Evolutionary conservation across 2,888 invertebrate species (phyloP).

Genomic region (Rhynchonema sp.): DNA sequence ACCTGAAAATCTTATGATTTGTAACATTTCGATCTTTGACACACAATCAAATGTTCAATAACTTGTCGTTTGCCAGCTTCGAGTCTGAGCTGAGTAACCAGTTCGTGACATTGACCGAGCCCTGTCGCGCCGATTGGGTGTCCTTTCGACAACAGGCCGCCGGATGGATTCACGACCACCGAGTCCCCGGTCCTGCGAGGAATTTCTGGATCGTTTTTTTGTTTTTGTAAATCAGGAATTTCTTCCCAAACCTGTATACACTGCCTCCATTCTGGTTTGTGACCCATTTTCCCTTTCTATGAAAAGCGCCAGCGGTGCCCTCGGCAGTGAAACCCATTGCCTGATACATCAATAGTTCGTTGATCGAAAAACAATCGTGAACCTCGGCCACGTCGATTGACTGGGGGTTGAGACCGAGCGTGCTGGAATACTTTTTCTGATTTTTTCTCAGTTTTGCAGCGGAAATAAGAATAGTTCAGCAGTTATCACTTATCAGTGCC

Average conservation of each 20-base stretch:
- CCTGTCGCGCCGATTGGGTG: slow-evolving; percentile 83
- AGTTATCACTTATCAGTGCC: too few relatives aligned
- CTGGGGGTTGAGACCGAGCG: not conserved
- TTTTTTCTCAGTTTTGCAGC: too few relatives aligned
- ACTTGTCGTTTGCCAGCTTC: slow-evolving; percentile 19
- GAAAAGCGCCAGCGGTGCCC: slow-evolving; percentile 17
- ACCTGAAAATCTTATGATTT: not conserved
- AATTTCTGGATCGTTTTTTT: too few relatives aligned
- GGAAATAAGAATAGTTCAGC: slow-evolving; percentile 83
- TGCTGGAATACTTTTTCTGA: too few relatives aligned
- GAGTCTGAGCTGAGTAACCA: slow-evolving; percentile 63
- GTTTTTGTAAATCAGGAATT: too few relatives aligned
- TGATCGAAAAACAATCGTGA: slow-evolving; percentile 89
- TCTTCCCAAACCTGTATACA: slow-evolving; percentile 6
- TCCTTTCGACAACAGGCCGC: slow-evolving; percentile 85
- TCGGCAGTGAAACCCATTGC: slow-evolving; percentile 58
- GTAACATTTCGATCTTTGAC: not conserved
- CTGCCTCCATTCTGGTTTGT: slow-evolving; percentile 17
- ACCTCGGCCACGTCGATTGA: slow-evolving; percentile 42
- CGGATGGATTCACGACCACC: slow-evolving; percentile 88
- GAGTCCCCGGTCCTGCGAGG: slow-evolving; percentile 23
- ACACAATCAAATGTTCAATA: not conserved
- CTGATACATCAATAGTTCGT: slow-evolving; percentile 86
- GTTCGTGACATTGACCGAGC: slow-evolving; percentile 64
- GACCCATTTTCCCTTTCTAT: slow-evolving; percentile 16